Conservation (phyloP, 2,888 invertebrate species). For the Apocheima hispidaria region DNA sequence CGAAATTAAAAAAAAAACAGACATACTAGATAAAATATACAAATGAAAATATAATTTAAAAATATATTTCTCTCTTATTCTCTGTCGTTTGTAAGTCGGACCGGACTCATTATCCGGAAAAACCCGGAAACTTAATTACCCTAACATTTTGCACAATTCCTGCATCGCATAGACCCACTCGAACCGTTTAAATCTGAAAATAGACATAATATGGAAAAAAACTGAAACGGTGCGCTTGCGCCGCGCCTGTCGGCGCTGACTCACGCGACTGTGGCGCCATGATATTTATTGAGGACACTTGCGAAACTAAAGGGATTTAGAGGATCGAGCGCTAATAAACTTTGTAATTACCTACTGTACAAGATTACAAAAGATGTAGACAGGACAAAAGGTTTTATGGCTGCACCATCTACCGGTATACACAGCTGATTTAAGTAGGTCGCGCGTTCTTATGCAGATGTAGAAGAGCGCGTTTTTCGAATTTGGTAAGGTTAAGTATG, state of each 20-base stretch:
- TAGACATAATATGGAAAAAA: conserved; percentile 51
- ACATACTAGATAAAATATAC: too few relatives aligned
- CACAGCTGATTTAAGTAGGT: too few relatives aligned
- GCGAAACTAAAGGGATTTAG: conserved; percentile 58
- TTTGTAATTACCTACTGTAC: conserved; percentile 48
- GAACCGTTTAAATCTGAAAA: conserved; percentile 49
- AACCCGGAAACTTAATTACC: background rate
- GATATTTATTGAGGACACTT: conserved; percentile 70
- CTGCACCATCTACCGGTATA: too few relatives aligned
- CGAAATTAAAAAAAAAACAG: too few relatives aligned
- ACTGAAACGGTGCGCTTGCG: conserved; percentile 54
- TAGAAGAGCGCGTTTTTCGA: too few relatives aligned
- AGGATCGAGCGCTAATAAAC: conserved; percentile 49
- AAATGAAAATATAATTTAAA: too few relatives aligned
- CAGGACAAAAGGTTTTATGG: conserved; percentile 1
- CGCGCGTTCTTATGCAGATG: too few relatives aligned
- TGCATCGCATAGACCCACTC: conserved; percentile 24
- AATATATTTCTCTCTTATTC: too few relatives aligned
- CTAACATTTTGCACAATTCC: background rate
- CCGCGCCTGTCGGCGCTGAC: conserved; percentile 63
- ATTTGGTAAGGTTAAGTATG: too few relatives aligned
- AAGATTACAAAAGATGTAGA: conserved; percentile 11
- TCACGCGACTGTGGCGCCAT: conserved; percentile 74
- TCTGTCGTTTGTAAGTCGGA: too few relatives aligned
- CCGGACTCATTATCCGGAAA: background rate